Conservation (phyloP, 2,888 invertebrate genomes). For the Trachelus stipa region DNA sequence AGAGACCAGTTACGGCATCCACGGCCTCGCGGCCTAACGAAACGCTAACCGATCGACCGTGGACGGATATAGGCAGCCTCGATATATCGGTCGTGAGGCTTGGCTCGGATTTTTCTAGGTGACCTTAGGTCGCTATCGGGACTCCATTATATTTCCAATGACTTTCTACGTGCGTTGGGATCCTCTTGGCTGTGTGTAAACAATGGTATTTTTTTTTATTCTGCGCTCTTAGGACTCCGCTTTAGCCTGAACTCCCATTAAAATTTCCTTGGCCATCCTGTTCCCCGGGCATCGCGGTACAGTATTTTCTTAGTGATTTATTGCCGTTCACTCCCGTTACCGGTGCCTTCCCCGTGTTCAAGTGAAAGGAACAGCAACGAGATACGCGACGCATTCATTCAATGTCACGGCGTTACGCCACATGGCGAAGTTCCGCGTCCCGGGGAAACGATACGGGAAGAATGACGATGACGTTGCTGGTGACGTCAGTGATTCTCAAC, state of each 20-base stretch:
- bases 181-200: too few species aligned
- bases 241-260: background rate
- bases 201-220: too few species aligned
- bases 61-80: constrained; percentile 30
- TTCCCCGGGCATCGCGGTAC: background rate
- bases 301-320: background rate
- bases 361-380: background rate
- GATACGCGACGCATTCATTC: background rate
- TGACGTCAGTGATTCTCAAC: background rate
- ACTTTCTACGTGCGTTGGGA: too few species aligned
- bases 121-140: background rate
- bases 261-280: background rate
- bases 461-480: background rate
- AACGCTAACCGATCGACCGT: constrained; percentile 29
- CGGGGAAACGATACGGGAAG: background rate
- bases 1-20: too few species aligned
- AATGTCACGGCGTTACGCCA: background rate
- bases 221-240: background rate
- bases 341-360: background rate
- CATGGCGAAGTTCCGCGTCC: background rate
- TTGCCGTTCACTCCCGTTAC: background rate
- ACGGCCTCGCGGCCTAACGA: constrained; percentile 4
- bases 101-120: constrained; percentile 6
- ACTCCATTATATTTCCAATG: too few species aligned
- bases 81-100: constrained; percentile 16